phyloP scores from a whole-genome alignment of 1,140 invertebrate genomes.

The Drosophila ercepeae region DNA sequence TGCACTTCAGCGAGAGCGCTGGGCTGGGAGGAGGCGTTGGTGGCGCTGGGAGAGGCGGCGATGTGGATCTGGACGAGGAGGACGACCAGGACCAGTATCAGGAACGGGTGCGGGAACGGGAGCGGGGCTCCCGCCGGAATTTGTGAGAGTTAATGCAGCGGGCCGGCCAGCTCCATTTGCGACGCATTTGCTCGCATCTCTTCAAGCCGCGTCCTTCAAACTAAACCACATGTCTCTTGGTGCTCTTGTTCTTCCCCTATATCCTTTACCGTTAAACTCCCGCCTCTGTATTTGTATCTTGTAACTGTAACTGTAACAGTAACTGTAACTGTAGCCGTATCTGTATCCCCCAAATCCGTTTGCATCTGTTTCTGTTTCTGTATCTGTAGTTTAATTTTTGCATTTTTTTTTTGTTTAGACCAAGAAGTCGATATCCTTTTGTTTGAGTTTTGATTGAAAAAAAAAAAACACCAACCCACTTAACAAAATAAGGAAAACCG shows the following conservation, averaged over 20 bases:
- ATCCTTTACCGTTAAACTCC: conserved; percentile 6
- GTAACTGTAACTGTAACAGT: not conserved
- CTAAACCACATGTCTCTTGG: not conserved
- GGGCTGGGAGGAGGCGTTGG: not conserved
- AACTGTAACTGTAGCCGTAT: conserved; percentile 1
- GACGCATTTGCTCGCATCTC: conserved; percentile 65
- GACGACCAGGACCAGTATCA: not conserved
- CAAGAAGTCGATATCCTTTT: not conserved
- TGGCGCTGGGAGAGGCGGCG: conserved; percentile 85
- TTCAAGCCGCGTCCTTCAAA: conserved; percentile 20
- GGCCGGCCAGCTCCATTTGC: conserved; percentile 63
- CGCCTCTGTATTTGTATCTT: not conserved
- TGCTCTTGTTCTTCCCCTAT: conserved; percentile 2
- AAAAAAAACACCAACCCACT: not conserved
- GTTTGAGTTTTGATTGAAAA: conserved; percentile 4
- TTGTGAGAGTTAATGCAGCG: conserved; percentile 80
- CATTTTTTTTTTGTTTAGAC: conserved; percentile 10
- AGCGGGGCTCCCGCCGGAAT: conserved; percentile 31
- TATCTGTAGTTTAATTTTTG: conserved; percentile 10
- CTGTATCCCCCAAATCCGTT: not conserved
- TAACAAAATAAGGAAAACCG: conserved; percentile 9
- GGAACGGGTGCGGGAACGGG: not conserved
- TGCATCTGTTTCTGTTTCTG: conserved; percentile 12
- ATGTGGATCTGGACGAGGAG: not conserved
- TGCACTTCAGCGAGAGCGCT: conserved; percentile 87